These are phyloP conservation scores for Schlechtendalia chinensis DNA, from an alignment of 1,140 invertebrate genomes.

Conservation along the genomic window DNA sequence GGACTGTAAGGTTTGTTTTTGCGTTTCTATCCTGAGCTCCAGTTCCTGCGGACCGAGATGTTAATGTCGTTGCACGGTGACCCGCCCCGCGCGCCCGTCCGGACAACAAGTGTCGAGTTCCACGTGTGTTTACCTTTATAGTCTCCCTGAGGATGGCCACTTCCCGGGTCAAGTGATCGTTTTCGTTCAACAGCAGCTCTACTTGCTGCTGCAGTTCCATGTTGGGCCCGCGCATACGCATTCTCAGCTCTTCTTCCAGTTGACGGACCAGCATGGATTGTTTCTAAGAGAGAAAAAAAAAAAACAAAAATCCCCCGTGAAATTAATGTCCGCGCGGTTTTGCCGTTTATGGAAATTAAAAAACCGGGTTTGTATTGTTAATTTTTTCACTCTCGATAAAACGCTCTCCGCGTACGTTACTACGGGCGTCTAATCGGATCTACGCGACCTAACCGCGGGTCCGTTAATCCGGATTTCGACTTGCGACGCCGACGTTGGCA, in stretches of 20 bases:
- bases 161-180: conserved; percentile 92
- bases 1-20: conserved; percentile 93
- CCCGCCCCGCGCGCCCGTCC: not conserved
- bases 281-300: conserved; percentile 75
- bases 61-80: not conserved
- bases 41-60: conserved; percentile 68
- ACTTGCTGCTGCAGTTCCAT: conserved; percentile 88
- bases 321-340: too few relatives aligned
- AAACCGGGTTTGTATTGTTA: too few relatives aligned
- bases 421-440: too few relatives aligned
- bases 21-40: conserved; percentile 93
- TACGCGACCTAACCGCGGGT: too few relatives aligned
- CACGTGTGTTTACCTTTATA: conserved; percentile 73
- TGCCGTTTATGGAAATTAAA: too few relatives aligned
- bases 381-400: too few relatives aligned
- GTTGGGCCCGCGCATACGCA: conserved; percentile 81
- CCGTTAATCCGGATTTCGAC: too few relatives aligned
- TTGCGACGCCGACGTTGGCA: too few relatives aligned
- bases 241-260: conserved; percentile 84
- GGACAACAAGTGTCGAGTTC: too few relatives aligned
- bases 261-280: conserved; percentile 92
- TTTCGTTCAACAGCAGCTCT: conserved; percentile 87
- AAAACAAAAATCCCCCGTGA: too few relatives aligned
- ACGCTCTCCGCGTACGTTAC: too few relatives aligned
- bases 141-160: conserved; percentile 92